Evolutionary conservation across 2,797 vertebrate species (phyloP).

Genomic region (Lates japonicus): DNA sequence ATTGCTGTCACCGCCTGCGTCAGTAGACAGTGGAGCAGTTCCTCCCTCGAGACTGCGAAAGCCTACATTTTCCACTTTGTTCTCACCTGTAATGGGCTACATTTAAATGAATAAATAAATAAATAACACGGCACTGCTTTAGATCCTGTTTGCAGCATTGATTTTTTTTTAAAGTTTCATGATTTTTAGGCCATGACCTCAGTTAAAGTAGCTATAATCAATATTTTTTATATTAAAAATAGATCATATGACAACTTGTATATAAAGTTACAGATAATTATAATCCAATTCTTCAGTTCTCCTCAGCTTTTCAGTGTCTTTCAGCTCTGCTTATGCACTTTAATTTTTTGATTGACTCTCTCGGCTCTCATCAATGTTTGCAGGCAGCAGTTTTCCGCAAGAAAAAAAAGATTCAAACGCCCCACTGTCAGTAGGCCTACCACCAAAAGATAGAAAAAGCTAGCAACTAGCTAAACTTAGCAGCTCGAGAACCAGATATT

Average conservation of each 20-base stretch:
- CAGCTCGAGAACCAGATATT: neutral
- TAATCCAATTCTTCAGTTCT: no score
- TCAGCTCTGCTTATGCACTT: neutral
- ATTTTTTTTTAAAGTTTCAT: no score
- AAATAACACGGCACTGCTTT: no score
- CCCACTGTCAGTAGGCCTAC: no score
- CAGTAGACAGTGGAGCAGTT: conserved; percentile 58
- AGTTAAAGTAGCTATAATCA: neutral
- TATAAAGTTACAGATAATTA: neutral
- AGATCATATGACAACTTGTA: neutral
- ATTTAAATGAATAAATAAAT: conserved; percentile 14
- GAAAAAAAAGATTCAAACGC: neutral
- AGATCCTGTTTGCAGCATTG: no score
- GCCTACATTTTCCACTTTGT: conserved; percentile 32
- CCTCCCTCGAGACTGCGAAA: conserved; percentile 71
- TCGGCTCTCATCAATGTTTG: neutral
- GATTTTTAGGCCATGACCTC: no score
- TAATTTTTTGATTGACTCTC: neutral
- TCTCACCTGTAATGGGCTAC: conserved; percentile 9
- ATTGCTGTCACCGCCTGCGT: conserved; percentile 78
- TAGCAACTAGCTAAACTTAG: no score
- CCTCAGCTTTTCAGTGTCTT: neutral
- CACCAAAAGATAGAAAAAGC: no score
- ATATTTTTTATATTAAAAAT: neutral
- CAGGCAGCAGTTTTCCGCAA: neutral